A percentile compares a stretch with the other conserved stretches of the same genome.
Conservation (phyloP, 2,113 vertebrate species). For the Panthera leo region DNA sequence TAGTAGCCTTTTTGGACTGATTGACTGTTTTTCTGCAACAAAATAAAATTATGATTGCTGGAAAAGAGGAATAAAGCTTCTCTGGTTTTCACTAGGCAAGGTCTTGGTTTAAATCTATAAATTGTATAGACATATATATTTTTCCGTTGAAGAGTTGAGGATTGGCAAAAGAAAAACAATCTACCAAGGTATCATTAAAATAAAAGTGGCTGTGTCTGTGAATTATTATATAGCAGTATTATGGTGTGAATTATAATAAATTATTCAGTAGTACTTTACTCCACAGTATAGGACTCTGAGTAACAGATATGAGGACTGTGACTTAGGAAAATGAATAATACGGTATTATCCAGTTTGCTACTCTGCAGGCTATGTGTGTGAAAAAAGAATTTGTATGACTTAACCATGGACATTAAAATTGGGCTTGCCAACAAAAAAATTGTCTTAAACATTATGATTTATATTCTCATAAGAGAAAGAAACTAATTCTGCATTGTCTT, state of each 20-base stretch:
- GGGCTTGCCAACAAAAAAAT: conserved; percentile 17
- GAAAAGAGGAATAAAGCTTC: not conserved
- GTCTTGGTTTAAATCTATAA: conserved; percentile 39
- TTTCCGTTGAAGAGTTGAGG: conserved; percentile 34
- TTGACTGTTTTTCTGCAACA: not conserved
- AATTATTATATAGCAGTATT: conserved; percentile 66
- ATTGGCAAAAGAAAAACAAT: conserved; percentile 48
- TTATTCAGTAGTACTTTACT: conserved; percentile 77
- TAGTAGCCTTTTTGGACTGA: conserved; percentile 38
- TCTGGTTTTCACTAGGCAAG: not conserved
- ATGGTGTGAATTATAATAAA: conserved; percentile 78
- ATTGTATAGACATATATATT: not conserved
- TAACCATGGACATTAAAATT: conserved; percentile 8
- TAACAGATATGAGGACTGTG: conserved; percentile 69
- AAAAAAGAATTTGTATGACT: conserved; percentile 67
- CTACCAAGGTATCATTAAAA: conserved; percentile 34
- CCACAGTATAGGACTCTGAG: conserved; percentile 59
- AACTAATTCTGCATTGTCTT: not conserved
- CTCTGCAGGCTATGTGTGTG: conserved; percentile 5
- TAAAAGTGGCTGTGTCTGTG: conserved; percentile 64
- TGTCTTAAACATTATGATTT: not conserved
- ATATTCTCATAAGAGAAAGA: not conserved
- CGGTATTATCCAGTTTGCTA: conserved; percentile 62
- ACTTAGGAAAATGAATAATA: conserved; percentile 67
- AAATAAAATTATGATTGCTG: conserved; percentile 14